Percentiles rank a stretch among this genome's conserved stretches.
Conservation (phyloP, 2,113 vertebrate genomes). For the Sturnus vulgaris region DNA sequence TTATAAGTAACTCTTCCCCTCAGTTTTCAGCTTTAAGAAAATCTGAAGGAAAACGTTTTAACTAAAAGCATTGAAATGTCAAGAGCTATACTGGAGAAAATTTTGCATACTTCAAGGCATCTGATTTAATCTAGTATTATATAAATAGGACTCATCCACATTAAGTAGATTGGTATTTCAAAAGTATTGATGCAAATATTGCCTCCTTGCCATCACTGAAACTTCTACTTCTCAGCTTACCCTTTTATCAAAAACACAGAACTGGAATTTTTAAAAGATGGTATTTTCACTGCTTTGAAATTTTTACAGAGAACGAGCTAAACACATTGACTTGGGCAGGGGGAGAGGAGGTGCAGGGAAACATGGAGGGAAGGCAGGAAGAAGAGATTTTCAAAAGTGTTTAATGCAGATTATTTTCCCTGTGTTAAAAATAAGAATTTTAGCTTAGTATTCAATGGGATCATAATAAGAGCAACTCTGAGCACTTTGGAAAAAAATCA, state of each 20-base stretch:
- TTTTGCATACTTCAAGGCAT: background rate
- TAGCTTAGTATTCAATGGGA: background rate
- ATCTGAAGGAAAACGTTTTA: background rate
- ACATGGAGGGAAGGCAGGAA: background rate
- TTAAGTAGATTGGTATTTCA: background rate
- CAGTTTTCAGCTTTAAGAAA: background rate
- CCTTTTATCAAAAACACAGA: background rate
- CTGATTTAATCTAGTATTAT: background rate
- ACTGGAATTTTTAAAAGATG: background rate
- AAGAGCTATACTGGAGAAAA: background rate
- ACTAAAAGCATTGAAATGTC: background rate
- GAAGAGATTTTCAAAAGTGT: background rate
- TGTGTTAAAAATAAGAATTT: background rate
- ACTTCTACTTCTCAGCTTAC: background rate
- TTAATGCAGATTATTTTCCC: background rate
- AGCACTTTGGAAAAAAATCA: slow-evolving; percentile 38
- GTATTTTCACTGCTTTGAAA: background rate
- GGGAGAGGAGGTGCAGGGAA: background rate
- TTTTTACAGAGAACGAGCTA: background rate
- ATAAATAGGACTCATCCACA: background rate
- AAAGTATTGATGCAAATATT: background rate
- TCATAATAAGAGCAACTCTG: background rate
- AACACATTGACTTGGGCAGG: background rate
- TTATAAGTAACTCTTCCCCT: background rate
- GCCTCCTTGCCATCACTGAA: background rate